Percentiles rank a stretch among this genome's conserved stretches.
Conservation (phyloP, 2,797 vertebrate genomes). For the Betta splendens region DNA sequence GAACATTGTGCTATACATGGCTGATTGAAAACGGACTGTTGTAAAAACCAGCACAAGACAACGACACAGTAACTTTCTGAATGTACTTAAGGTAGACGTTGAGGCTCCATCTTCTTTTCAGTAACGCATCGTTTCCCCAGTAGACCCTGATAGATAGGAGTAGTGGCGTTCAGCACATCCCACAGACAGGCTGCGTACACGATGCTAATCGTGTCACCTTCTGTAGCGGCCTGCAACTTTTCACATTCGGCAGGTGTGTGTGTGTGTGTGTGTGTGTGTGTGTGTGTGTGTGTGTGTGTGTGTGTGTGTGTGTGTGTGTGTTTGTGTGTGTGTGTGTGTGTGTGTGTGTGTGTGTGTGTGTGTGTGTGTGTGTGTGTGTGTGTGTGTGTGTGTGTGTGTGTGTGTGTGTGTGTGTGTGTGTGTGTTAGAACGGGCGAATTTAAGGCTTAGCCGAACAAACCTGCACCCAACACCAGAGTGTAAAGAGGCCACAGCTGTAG, state of each 20-base stretch:
- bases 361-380: no score
- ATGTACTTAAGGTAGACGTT: slow-evolving; percentile 85
- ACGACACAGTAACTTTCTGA: slow-evolving; percentile 85
- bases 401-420: no score
- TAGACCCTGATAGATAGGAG: slow-evolving; percentile 45
- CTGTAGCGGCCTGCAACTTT: slow-evolving; percentile 62
- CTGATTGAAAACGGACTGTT: slow-evolving; percentile 91
- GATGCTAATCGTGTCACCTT: slow-evolving; percentile 49
- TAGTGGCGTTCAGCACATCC: slow-evolving; percentile 48
- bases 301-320: no score
- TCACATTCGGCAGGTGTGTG: slow-evolving; percentile 42
- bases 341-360: no score
- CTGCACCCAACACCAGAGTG: slow-evolving; percentile 18
- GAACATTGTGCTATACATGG: slow-evolving; percentile 87
- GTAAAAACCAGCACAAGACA: slow-evolving; percentile 88
- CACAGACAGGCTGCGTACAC: slow-evolving; percentile 41
- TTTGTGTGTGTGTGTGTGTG: no score
- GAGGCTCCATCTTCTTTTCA: slow-evolving; percentile 75
- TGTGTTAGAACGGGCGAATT: slow-evolving; percentile 31
- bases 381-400: no score
- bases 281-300: no score
- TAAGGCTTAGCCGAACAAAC: slow-evolving; percentile 10
- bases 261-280: no score
- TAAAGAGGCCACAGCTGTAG: slow-evolving; percentile 35
- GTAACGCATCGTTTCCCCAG: slow-evolving; percentile 55